Evolutionary conservation across 2,113 vertebrate species (phyloP), one percentile per base, ranked within the genome.

Genomic region (Mesoclemmys tuberculata): DNA sequence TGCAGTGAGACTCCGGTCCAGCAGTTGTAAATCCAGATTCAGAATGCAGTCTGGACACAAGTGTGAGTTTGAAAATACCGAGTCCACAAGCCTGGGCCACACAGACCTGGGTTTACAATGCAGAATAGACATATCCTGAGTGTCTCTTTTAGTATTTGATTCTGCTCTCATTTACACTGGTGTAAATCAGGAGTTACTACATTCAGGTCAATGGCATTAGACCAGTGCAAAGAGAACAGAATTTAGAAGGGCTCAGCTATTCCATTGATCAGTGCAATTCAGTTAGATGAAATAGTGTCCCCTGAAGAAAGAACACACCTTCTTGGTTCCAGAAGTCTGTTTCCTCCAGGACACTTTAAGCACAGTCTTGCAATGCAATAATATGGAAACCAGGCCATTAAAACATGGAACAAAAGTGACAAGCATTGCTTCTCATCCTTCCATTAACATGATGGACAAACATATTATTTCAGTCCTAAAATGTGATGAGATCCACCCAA

Each of bases 291-390:
- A 29, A 29, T 58, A 44, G 12, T 24, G 74, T 80, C 51, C 55
- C 8, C 14, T 58, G 26, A 44, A 9, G 29, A 41, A 74, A 44
- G 41, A 31, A 46, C 18, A 52, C 16, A 52, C 29, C 29, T n/a
- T 35, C 26, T 9, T 82, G 89, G 5, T 86, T 74, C 84, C 82
- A 79, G 85, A 14, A 79, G 55, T 83, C 94, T 91, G 77, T 80
- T 96, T 86, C 10, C 77, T 14, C 79, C 49, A 88, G 87, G 85
- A 94, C 85, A 4, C 41, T 93, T 92, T 4, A 86, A 90, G 92
- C 88, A 27, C 85, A 87, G 81, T 80, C 75, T 78, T 81, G 13
- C 55, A 18, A 12, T 41, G 54, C 1, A 0, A 29, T 87, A n/a
- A 38, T 91, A 38, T 38, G 84, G 38, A 52, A 48, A 38, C 52